These are phyloP conservation scores for Enteromius fasciolatus DNA, from an alignment of 2,797 vertebrate species.

Conservation along the genomic window DNA sequence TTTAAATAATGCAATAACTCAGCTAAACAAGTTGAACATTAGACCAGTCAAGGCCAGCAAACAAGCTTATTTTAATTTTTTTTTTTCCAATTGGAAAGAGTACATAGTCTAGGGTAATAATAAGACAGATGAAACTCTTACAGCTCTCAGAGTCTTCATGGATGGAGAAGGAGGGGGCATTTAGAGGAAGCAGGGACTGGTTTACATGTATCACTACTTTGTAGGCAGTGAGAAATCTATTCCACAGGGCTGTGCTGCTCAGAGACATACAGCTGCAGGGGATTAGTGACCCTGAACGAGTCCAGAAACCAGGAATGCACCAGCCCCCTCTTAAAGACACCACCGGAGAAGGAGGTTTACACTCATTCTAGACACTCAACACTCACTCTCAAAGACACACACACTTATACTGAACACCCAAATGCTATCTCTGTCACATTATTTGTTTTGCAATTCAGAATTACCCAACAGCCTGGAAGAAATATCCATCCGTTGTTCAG, in stretches of 20 bases:
- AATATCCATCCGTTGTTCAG: neutral
- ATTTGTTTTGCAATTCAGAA: constrained; percentile 4
- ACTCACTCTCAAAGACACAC: constrained; percentile 10
- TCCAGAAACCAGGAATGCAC: constrained; percentile 91
- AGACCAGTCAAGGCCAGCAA: neutral
- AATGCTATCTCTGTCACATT: constrained; percentile 8
- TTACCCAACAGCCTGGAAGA: neutral
- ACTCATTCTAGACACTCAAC: constrained; percentile 20
- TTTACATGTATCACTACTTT: constrained; percentile 92
- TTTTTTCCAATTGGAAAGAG: neutral
- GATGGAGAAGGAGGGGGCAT: neutral
- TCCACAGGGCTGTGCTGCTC: constrained; percentile 73
- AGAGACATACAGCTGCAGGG: constrained; percentile 94
- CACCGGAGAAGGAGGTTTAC: constrained; percentile 24
- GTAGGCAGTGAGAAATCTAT: constrained; percentile 94
- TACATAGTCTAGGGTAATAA: neutral
- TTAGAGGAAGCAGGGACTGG: constrained; percentile 64
- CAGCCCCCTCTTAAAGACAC: constrained; percentile 52
- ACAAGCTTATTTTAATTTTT: neutral
- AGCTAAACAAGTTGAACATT: neutral
- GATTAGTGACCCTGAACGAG: constrained; percentile 94
- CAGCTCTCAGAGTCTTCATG: neutral
- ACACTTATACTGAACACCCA: neutral
- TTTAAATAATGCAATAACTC: neutral
- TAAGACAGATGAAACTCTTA: neutral